Evolutionary conservation across 2,888 invertebrate species (phyloP).

Genomic region (Atrina japonica): DNA sequence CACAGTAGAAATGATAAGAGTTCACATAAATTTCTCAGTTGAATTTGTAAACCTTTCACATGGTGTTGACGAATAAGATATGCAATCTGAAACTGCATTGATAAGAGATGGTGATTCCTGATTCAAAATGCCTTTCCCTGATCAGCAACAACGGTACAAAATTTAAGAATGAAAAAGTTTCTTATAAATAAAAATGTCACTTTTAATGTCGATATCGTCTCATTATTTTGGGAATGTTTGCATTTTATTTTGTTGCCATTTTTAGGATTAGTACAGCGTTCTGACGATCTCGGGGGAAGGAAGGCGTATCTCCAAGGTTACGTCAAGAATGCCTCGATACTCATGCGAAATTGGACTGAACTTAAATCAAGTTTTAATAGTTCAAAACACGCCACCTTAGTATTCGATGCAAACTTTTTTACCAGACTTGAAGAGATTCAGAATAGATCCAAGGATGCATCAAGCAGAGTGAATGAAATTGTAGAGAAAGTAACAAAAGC

Average conservation of each 20-base stretch:
- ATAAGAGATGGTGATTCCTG: too few species aligned
- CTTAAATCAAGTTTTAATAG: neutral
- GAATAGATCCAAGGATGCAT: neutral
- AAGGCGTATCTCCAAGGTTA: neutral
- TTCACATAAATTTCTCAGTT: too few species aligned
- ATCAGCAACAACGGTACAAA: too few species aligned
- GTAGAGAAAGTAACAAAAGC: neutral
- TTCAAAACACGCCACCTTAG: neutral
- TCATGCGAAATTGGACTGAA: slow-evolving; percentile 18
- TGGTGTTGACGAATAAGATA: too few species aligned
- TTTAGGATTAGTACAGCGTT: neutral
- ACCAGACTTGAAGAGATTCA: neutral
- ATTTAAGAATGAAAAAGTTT: too few species aligned
- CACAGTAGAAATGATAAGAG: too few species aligned
- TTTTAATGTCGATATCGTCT: too few species aligned
- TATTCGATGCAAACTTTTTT: neutral
- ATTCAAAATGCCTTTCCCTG: too few species aligned
- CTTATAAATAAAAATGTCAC: too few species aligned
- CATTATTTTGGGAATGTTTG: too few species aligned
- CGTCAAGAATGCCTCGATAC: neutral
- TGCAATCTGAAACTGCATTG: too few species aligned
- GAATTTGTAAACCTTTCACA: too few species aligned
- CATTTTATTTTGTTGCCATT: neutral
- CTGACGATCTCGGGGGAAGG: neutral
- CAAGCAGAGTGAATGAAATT: slow-evolving; percentile 9